These are phyloP conservation scores for Drosophila melanosoma DNA, from an alignment of 2,888 invertebrate species.

Conservation along the genomic window DNA sequence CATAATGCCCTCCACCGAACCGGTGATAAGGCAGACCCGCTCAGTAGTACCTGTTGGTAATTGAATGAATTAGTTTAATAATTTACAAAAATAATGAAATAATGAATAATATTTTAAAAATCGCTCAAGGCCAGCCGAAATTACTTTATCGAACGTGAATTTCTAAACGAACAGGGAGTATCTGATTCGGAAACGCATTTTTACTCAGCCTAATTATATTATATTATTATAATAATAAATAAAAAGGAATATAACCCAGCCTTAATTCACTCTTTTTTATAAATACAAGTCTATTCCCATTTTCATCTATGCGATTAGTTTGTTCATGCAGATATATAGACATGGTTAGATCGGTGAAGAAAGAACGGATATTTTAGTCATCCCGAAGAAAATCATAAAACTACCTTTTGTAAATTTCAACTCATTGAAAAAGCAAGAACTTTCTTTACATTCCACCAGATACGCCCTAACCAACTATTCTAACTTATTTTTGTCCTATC, in stretches of 20 bases:
- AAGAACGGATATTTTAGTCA: neutral
- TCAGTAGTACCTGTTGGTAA: conserved; percentile 92
- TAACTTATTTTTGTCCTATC: too few species aligned
- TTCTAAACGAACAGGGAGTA: neutral
- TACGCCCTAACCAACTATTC: too few species aligned
- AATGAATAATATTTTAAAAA: fast-evolving
- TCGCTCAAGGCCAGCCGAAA: neutral
- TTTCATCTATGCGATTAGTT: neutral
- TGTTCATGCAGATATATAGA: neutral
- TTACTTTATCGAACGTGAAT: neutral
- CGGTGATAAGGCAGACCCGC: conserved; percentile 96
- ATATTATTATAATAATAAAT: too few species aligned
- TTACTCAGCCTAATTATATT: too few species aligned
- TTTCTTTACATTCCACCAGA: neutral
- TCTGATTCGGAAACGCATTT: neutral
- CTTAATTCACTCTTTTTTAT: neutral
- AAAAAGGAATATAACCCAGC: too few species aligned
- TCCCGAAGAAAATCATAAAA: neutral
- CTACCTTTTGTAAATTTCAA: neutral
- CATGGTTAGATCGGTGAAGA: neutral
- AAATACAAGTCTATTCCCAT: neutral
- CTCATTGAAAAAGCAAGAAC: neutral
- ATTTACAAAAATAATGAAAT: neutral
- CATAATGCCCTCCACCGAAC: conserved; percentile 95
- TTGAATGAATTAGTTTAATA: neutral